Evolutionary conservation across 2,113 vertebrate species (phyloP).

Genomic region (Dromiciops gliroides): DNA sequence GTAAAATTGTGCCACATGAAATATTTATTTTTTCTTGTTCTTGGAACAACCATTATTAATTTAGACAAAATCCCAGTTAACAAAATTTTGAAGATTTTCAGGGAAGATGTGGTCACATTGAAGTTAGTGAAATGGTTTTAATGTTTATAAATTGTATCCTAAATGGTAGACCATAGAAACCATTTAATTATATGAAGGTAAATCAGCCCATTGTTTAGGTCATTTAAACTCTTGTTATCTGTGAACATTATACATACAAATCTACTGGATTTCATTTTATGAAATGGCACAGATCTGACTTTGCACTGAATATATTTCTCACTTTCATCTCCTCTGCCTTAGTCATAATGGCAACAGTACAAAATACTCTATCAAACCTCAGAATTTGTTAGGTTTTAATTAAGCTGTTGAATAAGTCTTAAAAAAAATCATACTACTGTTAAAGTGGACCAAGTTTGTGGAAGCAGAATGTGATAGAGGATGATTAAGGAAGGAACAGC

Average conservation of each 20-base stretch:
- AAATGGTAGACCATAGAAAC: slow-evolving; percentile 77
- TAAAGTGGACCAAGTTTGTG: slow-evolving; percentile 90
- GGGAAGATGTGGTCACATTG: slow-evolving; percentile 82
- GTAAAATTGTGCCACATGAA: slow-evolving; percentile 79
- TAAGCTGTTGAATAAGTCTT: slow-evolving; percentile 94
- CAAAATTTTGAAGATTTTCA: slow-evolving; percentile 78
- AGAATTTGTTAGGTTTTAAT: slow-evolving; percentile 89
- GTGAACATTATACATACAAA: slow-evolving; percentile 83
- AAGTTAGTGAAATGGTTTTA: slow-evolving; percentile 80
- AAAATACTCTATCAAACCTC: slow-evolving; percentile 89
- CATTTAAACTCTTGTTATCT: slow-evolving; percentile 74
- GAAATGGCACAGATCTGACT: slow-evolving; percentile 87
- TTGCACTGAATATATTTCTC: slow-evolving; percentile 91
- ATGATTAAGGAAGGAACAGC: slow-evolving; percentile 86
- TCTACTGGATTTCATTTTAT: slow-evolving; percentile 84
- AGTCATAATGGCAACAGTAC: slow-evolving; percentile 88
- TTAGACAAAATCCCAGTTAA: slow-evolving; percentile 79
- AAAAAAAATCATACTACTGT: slow-evolving; percentile 89
- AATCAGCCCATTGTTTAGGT: slow-evolving; percentile 75
- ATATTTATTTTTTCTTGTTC: slow-evolving; percentile 82
- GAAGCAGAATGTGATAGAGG: slow-evolving; percentile 84
- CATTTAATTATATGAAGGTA: slow-evolving; percentile 77
- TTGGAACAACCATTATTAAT: slow-evolving; percentile 78
- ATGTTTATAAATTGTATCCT: slow-evolving; percentile 79
- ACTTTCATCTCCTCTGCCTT: slow-evolving; percentile 89